phyloP scores from a whole-genome alignment of 2,888 invertebrate species.

The Lasioglossum pauxillum region DNA sequence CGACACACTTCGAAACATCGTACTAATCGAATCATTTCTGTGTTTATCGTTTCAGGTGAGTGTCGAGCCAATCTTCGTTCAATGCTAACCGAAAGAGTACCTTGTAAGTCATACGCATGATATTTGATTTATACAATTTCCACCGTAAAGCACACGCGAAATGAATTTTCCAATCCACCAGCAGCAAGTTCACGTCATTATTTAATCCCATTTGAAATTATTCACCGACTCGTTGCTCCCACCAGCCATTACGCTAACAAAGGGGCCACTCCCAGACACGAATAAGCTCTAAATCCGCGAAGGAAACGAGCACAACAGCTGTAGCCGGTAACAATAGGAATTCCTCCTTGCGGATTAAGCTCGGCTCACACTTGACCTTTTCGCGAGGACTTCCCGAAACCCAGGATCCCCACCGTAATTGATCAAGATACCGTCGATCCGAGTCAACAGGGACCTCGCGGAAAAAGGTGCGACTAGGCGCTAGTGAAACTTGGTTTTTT shows the following conservation, averaged over 20 bases:
- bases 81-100: not conserved
- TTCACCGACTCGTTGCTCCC: not conserved
- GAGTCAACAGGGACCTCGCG: not conserved
- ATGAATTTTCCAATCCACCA: not conserved
- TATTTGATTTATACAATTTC: not conserved
- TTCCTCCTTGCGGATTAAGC: conserved; percentile 1
- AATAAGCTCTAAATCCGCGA: not conserved
- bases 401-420: not conserved
- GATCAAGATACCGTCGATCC: not conserved
- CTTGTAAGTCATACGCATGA: not conserved
- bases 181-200: not conserved
- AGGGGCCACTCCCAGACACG: not conserved
- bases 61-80: not conserved
- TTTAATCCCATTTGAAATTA: conserved; percentile 3
- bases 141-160: not conserved
- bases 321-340: not conserved
- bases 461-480: not conserved
- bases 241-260: not conserved
- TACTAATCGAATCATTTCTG: not conserved
- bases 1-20: not conserved
- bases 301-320: conserved; percentile 4
- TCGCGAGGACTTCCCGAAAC: not conserved
- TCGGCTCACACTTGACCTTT: not conserved
- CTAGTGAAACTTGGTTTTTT: not conserved
- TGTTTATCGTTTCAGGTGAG: not conserved